A percentile compares a stretch with the other conserved stretches of the same genome.
Evolutionary conservation across 1,140 invertebrate species (phyloP).

Genomic region (Stenopsyche tienmushanensis): DNA sequence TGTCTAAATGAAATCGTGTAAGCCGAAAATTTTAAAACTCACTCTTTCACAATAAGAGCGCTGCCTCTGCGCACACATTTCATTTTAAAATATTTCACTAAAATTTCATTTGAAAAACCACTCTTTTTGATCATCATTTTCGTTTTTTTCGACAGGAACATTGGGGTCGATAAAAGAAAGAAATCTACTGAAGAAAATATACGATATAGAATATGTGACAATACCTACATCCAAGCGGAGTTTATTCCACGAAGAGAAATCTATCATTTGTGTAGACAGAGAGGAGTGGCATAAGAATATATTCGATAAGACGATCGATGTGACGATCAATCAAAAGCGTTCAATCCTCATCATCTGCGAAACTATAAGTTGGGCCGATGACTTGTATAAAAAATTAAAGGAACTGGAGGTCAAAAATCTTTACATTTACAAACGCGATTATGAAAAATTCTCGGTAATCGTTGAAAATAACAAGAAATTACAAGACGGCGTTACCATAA

Average conservation of each 20-base stretch:
- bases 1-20: too few relatives aligned
- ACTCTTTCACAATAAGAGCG: too few relatives aligned
- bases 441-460: slow-evolving; percentile 35
- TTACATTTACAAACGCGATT: slow-evolving; percentile 37
- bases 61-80: too few relatives aligned
- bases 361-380: slow-evolving; percentile 41
- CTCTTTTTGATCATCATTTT: too few relatives aligned
- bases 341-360: slow-evolving; percentile 46
- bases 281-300: not conserved
- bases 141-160: too few relatives aligned
- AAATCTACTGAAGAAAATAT: slow-evolving; percentile 42
- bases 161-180: slow-evolving; percentile 44
- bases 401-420: slow-evolving; percentile 20
- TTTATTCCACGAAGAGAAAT: slow-evolving; percentile 35
- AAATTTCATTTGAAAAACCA: too few relatives aligned
- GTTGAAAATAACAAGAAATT: slow-evolving; percentile 12
- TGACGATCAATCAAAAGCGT: slow-evolving; percentile 20
- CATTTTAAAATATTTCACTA: too few relatives aligned
- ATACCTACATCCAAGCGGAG: slow-evolving; percentile 43
- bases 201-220: slow-evolving; percentile 44
- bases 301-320: not conserved
- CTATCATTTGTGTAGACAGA: slow-evolving; percentile 32
- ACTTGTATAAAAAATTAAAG: slow-evolving; percentile 10
- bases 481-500: slow-evolving; percentile 41
- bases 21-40: too few relatives aligned